These are phyloP conservation scores for Stratiomys singularior DNA, from an alignment of 2,888 invertebrate species.

Conservation along the genomic window DNA sequence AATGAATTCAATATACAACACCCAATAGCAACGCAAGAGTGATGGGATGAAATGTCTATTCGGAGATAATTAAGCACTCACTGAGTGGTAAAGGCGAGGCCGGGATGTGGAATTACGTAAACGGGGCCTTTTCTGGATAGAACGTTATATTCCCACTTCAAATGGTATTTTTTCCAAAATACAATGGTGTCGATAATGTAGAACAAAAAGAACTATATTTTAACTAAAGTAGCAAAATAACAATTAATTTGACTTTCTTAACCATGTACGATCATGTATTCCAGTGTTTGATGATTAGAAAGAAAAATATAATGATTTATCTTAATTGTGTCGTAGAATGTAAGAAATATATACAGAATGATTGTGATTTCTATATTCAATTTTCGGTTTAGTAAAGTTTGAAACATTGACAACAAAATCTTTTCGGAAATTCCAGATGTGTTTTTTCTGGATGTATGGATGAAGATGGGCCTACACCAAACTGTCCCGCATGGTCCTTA, in stretches of 20 bases:
- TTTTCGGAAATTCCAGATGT: no score
- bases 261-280: background rate
- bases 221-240: background rate
- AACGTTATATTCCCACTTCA: slow-evolving; percentile 16
- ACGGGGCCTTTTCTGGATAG: background rate
- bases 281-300: slow-evolving; percentile 24
- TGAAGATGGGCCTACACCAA: no score
- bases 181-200: background rate
- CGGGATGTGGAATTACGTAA: background rate
- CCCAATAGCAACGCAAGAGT: no score
- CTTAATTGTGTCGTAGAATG: slow-evolving; percentile 20
- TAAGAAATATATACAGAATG: slow-evolving; percentile 33
- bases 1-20: no score
- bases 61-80: background rate
- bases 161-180: background rate
- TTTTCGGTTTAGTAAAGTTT: slow-evolving; percentile 16
- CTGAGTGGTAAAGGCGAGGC: background rate
- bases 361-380: slow-evolving; percentile 24
- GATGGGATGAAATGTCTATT: background rate
- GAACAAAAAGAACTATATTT: slow-evolving; percentile 15
- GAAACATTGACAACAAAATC: background rate
- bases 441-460: no score
- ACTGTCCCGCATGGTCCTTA: no score
- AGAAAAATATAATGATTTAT: background rate
- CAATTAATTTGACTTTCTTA: background rate